Base-by-base conservation (phyloP, 1,140 invertebrate species). In the Agrypnia vestita region DNA sequence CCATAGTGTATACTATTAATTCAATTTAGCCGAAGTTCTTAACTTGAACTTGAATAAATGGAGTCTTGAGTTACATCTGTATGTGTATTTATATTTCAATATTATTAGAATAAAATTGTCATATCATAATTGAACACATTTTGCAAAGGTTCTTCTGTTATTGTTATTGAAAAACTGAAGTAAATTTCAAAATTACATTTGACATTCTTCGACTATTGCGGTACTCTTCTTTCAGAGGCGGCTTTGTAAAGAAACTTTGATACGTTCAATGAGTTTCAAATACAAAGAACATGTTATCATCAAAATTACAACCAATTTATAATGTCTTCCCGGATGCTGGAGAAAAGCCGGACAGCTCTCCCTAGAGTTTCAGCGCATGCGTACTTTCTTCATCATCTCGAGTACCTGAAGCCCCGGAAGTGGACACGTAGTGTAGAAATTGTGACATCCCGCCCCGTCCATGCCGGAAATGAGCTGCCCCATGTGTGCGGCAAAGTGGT, bases 401-500 rank as follows among this genome's bases (percentile, higher is more conserved):
- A 94, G 86, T 35, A 94, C 93, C 85, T 92, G 91, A 35, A 91
- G 85, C 13, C 92, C 91, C 19, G 93, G 91, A 80, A 94, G 87
- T 6, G 93, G 93, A 84, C 93, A 94, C 19, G 90, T 91, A 3
- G 93, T 93, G 84, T 93, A 94, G 87, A 94, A 94, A 84, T 93
- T 92, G 84, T 94, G 92, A 83, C 93, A 94, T 61, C 93, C 93
- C 82, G 93, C 91, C 83, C 93, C 93, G 84, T 94, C 93, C 10
- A 94, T 86, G 11, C 93, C 93, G 46, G 92, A 89, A 53, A 95
- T 92, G 59, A 95, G 86, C 87, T 95, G 94, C 73, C 94, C 94
- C 94, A 95, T 95, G 85, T 95, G 94, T 7, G 94, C 94, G 0
- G 94, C 94, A 85, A 94, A 95, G 86, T 95, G 94, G 86, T 95